A percentile compares a stretch with the other conserved stretches of the same genome.
Evolutionary conservation across 2,113 vertebrate species (phyloP).

Genomic region (Apteryx owenii): DNA sequence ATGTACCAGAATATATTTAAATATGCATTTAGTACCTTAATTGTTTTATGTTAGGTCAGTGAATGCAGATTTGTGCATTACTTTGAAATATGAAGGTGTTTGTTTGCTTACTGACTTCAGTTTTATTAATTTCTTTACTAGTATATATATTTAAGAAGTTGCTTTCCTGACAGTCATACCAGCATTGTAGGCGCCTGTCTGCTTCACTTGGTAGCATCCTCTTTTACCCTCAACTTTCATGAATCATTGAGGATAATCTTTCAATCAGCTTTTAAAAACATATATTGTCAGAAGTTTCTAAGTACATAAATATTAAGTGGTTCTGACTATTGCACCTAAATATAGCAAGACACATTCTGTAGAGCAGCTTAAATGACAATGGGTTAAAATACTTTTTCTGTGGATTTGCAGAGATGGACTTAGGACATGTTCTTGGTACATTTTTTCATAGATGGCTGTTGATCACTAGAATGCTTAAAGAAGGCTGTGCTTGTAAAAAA

Average conservation of each 20-base stretch:
- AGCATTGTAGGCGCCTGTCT: background rate
- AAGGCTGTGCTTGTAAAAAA: too few species aligned
- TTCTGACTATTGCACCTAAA: background rate
- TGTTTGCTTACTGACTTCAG: background rate
- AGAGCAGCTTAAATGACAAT: background rate
- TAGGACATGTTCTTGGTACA: background rate
- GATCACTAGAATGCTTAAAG: too few species aligned
- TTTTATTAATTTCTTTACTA: background rate
- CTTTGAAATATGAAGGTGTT: background rate
- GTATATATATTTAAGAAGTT: background rate
- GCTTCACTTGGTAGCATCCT: background rate
- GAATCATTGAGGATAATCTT: background rate
- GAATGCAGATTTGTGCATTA: background rate
- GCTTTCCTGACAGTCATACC: background rate
- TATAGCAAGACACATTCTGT: background rate
- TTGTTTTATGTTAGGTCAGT: background rate
- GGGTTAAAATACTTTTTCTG: background rate
- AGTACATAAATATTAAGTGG: background rate
- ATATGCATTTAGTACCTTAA: background rate
- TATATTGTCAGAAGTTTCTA: background rate
- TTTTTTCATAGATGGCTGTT: too few species aligned
- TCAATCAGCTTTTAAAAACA: background rate
- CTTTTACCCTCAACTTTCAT: background rate
- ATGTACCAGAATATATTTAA: background rate
- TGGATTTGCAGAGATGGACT: background rate